Evolutionary conservation across 2,113 vertebrate species (phyloP).

Genomic region (Trematocara unimaculatum): DNA sequence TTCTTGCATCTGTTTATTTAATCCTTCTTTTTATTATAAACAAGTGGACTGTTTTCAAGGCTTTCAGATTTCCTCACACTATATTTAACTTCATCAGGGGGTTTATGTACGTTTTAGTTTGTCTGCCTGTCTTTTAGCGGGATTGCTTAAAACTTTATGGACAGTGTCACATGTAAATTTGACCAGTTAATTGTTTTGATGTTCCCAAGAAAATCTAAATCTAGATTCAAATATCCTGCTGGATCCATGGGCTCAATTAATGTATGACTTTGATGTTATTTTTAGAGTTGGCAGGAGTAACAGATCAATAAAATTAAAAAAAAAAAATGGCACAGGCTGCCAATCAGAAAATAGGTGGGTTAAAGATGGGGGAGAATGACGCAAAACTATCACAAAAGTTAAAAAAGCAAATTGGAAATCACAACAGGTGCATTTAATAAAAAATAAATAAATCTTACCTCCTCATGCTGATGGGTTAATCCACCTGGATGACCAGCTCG

Average conservation of each 20-base stretch:
- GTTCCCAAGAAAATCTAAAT: background rate
- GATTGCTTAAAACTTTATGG: background rate
- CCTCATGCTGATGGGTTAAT: constrained; percentile 63
- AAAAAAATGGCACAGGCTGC: background rate
- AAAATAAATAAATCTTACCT: constrained; percentile 42
- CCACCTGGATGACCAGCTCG: constrained; percentile 13
- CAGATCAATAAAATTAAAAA: background rate
- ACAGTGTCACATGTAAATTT: background rate
- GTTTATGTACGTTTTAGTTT: background rate
- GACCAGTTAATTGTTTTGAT: background rate
- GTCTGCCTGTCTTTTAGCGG: background rate
- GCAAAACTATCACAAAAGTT: background rate
- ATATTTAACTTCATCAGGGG: background rate
- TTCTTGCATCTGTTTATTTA: background rate
- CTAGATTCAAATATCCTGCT: background rate
- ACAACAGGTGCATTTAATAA: background rate
- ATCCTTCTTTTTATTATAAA: background rate
- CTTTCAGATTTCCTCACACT: background rate
- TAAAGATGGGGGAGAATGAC: background rate
- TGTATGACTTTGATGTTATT: background rate
- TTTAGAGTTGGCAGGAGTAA: background rate
- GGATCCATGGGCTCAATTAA: background rate
- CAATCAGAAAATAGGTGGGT: background rate
- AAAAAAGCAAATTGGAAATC: background rate
- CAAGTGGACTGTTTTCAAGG: background rate